Conservation (phyloP, 2,113 vertebrate species). For the Tretioscincus oriximinensis region DNA sequence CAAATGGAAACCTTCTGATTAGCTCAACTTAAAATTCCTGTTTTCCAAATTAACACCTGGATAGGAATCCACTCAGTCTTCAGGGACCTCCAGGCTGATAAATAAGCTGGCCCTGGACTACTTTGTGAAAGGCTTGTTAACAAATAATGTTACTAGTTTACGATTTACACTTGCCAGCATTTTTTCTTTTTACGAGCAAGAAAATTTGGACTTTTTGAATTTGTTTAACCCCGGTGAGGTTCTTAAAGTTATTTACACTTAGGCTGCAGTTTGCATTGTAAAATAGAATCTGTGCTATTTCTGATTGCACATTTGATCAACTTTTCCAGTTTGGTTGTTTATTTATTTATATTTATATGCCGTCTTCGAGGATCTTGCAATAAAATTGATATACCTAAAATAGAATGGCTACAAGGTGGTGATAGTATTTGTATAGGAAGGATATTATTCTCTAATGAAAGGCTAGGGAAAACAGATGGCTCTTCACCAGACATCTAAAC, state of each 20-base stretch:
- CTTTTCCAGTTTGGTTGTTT: not conserved
- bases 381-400: no score
- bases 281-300: not conserved
- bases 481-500: no score
- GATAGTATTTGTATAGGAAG: no score
- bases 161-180: conserved; percentile 15
- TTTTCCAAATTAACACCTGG: conserved; percentile 43
- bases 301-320: not conserved
- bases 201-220: not conserved
- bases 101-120: conserved; percentile 16
- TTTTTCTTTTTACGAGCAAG: not conserved
- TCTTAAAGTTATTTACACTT: not conserved
- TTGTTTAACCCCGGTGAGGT: not conserved
- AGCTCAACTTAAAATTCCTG: conserved; percentile 31
- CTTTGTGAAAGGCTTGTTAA: conserved; percentile 12
- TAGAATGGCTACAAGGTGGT: no score
- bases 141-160: conserved; percentile 20
- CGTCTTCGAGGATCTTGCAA: not conserved
- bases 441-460: no score
- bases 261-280: not conserved
- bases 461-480: no score
- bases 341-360: no score
- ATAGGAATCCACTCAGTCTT: conserved; percentile 2
- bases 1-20: conserved; percentile 41
- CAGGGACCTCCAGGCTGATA: conserved; percentile 15